Evolutionary conservation across 2,797 vertebrate genomes (phyloP).

Genomic region (Lindbergichthys nudifrons): DNA sequence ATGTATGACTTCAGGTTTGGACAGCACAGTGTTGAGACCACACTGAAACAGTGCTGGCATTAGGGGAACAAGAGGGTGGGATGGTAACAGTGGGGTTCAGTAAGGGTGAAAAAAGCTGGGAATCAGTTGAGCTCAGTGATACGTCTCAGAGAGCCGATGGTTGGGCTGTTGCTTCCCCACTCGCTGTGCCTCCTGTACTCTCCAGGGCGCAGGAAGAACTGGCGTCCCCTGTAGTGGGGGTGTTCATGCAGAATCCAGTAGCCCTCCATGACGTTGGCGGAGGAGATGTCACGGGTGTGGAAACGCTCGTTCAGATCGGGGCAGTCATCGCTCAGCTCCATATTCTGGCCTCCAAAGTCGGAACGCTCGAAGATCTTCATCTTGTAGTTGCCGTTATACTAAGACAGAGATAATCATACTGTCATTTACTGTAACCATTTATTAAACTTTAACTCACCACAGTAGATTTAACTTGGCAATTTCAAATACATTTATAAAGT

Average conservation of each 20-base stretch:
- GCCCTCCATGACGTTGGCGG: constrained; percentile 85
- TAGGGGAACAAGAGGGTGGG: constrained; percentile 28
- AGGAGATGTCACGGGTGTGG: constrained; percentile 85
- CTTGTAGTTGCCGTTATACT: constrained; percentile 85
- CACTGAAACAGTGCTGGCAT: constrained; percentile 53
- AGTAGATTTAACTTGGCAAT: not conserved
- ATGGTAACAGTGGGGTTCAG: constrained; percentile 31
- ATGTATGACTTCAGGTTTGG: constrained; percentile 56
- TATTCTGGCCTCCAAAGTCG: constrained; percentile 83
- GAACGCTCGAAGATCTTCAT: constrained; percentile 86
- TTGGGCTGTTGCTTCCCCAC: constrained; percentile 82
- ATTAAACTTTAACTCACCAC: not conserved
- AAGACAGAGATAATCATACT: not conserved
- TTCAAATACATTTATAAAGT: not conserved
- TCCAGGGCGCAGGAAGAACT: constrained; percentile 86
- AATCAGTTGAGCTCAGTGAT: constrained; percentile 81
- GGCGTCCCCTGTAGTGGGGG: constrained; percentile 85
- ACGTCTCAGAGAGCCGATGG: constrained; percentile 83
- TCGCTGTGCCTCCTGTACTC: constrained; percentile 86
- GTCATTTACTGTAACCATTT: not conserved
- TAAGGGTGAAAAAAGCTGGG: constrained; percentile 35
- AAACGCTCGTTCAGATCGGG: constrained; percentile 83
- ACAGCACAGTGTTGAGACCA: constrained; percentile 62
- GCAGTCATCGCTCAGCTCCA: constrained; percentile 87
- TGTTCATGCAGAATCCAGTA: constrained; percentile 89